phyloP scores from a whole-genome alignment of 1,140 invertebrate species.

The Scaptodrosophila lebanonensis region DNA sequence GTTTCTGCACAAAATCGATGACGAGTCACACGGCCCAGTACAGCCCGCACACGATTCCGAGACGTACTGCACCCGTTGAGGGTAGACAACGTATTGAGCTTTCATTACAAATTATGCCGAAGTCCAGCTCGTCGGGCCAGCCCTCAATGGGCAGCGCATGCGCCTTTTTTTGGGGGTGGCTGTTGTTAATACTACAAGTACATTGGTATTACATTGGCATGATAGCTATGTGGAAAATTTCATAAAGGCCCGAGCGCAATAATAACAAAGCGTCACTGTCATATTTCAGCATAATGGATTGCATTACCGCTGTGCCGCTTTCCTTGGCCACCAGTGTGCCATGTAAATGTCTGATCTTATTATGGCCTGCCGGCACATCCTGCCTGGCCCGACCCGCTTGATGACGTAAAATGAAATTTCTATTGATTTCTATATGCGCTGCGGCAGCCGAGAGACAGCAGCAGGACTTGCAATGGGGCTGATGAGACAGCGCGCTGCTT shows the following conservation, averaged over 20 bases:
- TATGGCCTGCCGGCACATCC: constrained; percentile 47
- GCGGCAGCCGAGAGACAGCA: constrained; percentile 2
- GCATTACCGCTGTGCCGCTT: constrained; percentile 38
- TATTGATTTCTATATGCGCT: constrained; percentile 60
- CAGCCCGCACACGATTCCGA: constrained; percentile 40
- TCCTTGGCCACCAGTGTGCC: constrained; percentile 36
- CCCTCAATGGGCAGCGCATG: constrained; percentile 46
- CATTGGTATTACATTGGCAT: constrained; percentile 7
- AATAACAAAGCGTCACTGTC: constrained; percentile 49
- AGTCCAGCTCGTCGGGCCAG: constrained; percentile 47
- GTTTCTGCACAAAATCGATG: constrained; percentile 74
- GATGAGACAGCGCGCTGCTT: constrained; percentile 30
- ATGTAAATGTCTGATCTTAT: constrained; percentile 35
- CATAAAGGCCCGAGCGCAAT: constrained; percentile 25
- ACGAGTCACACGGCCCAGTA: constrained; percentile 38
- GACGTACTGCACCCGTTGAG: constrained; percentile 65
- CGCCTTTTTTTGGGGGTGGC: constrained; percentile 16
- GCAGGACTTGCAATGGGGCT: constrained; percentile 35
- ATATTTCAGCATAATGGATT: constrained; percentile 42
- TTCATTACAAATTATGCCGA: constrained; percentile 29
- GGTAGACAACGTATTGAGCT: constrained; percentile 64
- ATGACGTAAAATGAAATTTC: constrained; percentile 70
- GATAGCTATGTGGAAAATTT: constrained; percentile 59
- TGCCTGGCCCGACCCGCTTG: constrained; percentile 8
- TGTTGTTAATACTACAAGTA: no score